phyloP scores from a whole-genome alignment of 1,140 invertebrate genomes.

The Neodiprion virginianus region DNA sequence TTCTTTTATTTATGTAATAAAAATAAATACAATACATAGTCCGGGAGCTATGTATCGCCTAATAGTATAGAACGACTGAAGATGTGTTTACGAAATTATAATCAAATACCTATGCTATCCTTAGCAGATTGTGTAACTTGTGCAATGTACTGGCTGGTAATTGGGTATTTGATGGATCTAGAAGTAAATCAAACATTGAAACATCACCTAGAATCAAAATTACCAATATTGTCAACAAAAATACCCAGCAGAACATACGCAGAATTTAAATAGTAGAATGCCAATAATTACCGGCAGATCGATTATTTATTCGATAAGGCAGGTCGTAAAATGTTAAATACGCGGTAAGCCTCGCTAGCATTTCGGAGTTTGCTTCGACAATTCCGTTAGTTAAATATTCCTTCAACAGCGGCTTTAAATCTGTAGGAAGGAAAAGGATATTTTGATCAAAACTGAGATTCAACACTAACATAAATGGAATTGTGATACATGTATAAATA shows the following conservation, averaged over 20 bases:
- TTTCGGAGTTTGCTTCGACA: slow-evolving; percentile 41
- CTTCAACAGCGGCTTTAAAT: slow-evolving; percentile 56
- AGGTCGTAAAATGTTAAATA: slow-evolving; percentile 70
- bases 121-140: background rate
- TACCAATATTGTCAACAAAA: background rate
- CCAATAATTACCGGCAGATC: background rate
- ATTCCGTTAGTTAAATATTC: slow-evolving; percentile 56
- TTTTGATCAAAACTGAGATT: slow-evolving; percentile 16
- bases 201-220: background rate
- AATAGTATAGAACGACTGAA: background rate
- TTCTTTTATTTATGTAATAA: too few relatives aligned
- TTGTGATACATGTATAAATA: slow-evolving; percentile 26
- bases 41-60: background rate
- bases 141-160: background rate
- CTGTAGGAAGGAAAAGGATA: slow-evolving; percentile 31
- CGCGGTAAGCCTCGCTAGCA: slow-evolving; percentile 59
- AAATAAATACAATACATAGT: too few relatives aligned
- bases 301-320: slow-evolving; percentile 41
- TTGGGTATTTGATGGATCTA: background rate
- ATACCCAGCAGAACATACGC: too few relatives aligned
- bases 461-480: slow-evolving; percentile 18
- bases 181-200: background rate
- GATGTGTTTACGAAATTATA: background rate
- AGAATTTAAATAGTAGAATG: too few relatives aligned
- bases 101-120: background rate